phyloP scores from a whole-genome alignment of 2,797 vertebrate species.

The Platalea minor region DNA sequence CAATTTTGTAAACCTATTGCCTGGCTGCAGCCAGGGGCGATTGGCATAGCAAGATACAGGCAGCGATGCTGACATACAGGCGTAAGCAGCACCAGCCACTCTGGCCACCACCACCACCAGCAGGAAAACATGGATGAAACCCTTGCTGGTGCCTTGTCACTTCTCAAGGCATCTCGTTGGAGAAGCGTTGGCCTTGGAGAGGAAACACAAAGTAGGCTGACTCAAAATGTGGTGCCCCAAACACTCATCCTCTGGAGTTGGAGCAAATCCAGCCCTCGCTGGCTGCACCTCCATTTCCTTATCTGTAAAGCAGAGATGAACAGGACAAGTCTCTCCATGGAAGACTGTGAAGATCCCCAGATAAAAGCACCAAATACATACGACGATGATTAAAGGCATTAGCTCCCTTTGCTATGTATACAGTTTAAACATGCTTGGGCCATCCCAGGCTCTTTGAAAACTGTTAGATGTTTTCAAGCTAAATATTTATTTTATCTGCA shows the following conservation, averaged over 20 bases:
- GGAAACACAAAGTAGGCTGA: neutral
- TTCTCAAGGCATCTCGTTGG: rapidly evolving
- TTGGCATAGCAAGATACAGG: rapidly evolving
- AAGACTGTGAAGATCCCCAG: neutral
- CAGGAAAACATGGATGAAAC: neutral
- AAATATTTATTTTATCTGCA: slow-evolving; percentile 38
- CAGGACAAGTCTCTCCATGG: neutral
- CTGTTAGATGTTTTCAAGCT: slow-evolving; percentile 39
- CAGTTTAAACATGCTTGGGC: neutral
- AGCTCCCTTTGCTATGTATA: neutral
- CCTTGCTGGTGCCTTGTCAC: neutral
- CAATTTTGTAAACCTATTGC: neutral
- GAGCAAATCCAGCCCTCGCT: neutral
- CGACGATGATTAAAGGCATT: neutral
- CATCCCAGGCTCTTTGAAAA: neutral
- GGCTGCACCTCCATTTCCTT: neutral
- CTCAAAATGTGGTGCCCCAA: rapidly evolving
- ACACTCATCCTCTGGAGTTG: neutral
- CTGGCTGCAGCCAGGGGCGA: neutral
- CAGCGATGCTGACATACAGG: rapidly evolving
- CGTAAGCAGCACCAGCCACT: neutral
- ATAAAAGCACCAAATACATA: neutral
- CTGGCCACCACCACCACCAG: neutral
- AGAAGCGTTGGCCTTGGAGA: rapidly evolving
- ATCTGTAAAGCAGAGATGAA: neutral